These are phyloP conservation scores for Bellardia bayeri DNA, from an alignment of 2,888 invertebrate species.

Conservation along the genomic window DNA sequence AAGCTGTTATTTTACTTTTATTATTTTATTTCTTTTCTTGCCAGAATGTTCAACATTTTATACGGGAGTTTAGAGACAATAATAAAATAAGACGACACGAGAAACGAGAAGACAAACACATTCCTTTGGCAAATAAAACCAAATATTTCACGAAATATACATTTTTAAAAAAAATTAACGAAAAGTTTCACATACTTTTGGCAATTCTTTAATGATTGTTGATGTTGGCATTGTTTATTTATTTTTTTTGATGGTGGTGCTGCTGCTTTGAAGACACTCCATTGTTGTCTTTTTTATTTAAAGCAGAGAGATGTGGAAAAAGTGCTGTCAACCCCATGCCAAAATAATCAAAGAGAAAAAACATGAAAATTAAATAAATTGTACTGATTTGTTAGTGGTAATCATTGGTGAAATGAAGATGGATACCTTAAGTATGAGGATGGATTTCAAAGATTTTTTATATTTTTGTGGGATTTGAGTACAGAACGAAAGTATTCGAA, in stretches of 20 bases:
- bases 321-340: conserved; percentile 61
- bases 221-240: not conserved
- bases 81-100: conserved; percentile 35
- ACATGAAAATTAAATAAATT: not conserved
- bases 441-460: not conserved
- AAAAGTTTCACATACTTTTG: conserved; percentile 66
- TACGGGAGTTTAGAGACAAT: conserved; percentile 52
- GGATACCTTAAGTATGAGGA: not conserved
- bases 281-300: conserved; percentile 19
- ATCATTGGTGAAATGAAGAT: not conserved
- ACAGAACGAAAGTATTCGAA: too few species aligned
- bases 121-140: conserved; percentile 44
- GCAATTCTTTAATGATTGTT: conserved; percentile 44
- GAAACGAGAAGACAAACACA: not conserved
- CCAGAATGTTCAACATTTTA: conserved; percentile 25
- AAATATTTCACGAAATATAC: conserved; percentile 51
- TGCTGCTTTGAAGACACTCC: conserved; percentile 19
- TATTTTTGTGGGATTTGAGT: not conserved
- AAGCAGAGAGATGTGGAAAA: conserved; percentile 10
- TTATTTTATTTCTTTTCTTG: conserved; percentile 32
- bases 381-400: not conserved
- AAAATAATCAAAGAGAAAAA: conserved; percentile 36
- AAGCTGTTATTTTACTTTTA: conserved; percentile 20
- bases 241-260: not conserved
- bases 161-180: conserved; percentile 48